phyloP scores from a whole-genome alignment of 2,888 invertebrate genomes.

The Stenodera caucasica region DNA sequence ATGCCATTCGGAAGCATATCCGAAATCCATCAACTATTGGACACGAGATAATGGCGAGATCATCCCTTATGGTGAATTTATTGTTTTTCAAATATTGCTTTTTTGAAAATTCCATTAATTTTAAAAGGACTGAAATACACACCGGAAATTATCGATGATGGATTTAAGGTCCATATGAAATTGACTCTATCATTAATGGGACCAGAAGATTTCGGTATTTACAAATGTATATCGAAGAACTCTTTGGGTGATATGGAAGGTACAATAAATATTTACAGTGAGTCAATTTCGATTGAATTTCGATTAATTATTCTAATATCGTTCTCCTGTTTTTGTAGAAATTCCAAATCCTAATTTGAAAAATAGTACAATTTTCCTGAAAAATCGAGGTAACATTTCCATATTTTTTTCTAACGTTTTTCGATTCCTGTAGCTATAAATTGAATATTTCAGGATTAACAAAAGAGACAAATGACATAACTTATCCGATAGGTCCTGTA shows the following conservation, averaged over 20 bases:
- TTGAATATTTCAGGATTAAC: slow-evolving; percentile 24
- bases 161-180: slow-evolving; percentile 73
- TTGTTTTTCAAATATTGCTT: slow-evolving; percentile 1
- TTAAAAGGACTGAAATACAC: slow-evolving; percentile 66
- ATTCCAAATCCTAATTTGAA: slow-evolving; percentile 24
- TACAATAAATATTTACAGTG: slow-evolving; percentile 71
- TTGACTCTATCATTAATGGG: slow-evolving; percentile 64
- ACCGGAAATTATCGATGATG: slow-evolving; percentile 68
- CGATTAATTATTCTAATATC: slow-evolving; percentile 3
- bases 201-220: slow-evolving; percentile 66
- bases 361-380: slow-evolving; percentile 21
- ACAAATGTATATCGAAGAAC: slow-evolving; percentile 74
- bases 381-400: slow-evolving; percentile 18
- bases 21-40: slow-evolving; percentile 88
- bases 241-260: slow-evolving; percentile 74
- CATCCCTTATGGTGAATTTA: slow-evolving; percentile 67
- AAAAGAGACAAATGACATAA: slow-evolving; percentile 30
- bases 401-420: neutral
- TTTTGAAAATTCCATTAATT: neutral
- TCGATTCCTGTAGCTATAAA: slow-evolving; percentile 7
- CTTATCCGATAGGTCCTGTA: slow-evolving; percentile 32
- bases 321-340: slow-evolving; percentile 17
- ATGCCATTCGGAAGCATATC: slow-evolving; percentile 82
- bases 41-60: slow-evolving; percentile 74
- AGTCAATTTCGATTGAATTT: slow-evolving; percentile 44